These are phyloP conservation scores for Caenorhabditis sp. DNA, from an alignment of 2,888 invertebrate genomes.

Conservation along the genomic window DNA sequence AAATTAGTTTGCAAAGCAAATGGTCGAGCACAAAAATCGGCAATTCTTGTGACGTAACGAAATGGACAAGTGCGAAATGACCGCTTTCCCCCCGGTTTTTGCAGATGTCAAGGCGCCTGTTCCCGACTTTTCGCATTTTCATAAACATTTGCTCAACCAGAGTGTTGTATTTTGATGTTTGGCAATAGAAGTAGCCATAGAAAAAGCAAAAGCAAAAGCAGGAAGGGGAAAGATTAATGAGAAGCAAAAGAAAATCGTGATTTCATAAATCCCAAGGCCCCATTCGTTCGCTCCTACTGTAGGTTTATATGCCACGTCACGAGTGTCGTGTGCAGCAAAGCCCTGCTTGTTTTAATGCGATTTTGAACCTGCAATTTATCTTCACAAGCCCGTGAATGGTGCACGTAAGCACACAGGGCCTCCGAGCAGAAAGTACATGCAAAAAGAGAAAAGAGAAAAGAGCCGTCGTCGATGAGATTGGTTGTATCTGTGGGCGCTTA, in stretches of 20 bases:
- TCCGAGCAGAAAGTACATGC: slow-evolving; percentile 12
- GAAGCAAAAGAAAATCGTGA: not conserved
- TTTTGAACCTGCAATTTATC: not conserved
- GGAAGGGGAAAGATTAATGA: not conserved
- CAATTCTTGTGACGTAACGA: slow-evolving; percentile 30
- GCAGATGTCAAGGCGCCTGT: slow-evolving; percentile 38
- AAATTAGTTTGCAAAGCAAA: too few species aligned
- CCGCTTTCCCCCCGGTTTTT: slow-evolving; percentile 10
- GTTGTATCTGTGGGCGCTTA: slow-evolving; percentile 30
- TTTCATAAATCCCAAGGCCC: not conserved
- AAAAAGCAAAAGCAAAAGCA: slow-evolving; percentile 1
- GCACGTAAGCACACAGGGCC: not conserved
- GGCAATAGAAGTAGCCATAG: slow-evolving; percentile 11
- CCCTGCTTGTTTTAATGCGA: not conserved
- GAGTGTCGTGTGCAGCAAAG: not conserved
- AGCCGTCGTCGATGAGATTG: not conserved
- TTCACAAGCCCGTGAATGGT: not conserved
- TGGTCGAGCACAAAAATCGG: slow-evolving; percentile 10
- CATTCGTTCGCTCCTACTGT: slow-evolving; percentile 35
- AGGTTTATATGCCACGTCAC: slow-evolving; percentile 12
- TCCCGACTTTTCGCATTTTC: slow-evolving; percentile 7
- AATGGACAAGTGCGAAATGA: slow-evolving; percentile 14
- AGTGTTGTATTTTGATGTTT: slow-evolving; percentile 38
- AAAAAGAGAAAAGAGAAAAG: not conserved
- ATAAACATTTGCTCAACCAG: slow-evolving; percentile 33